These are phyloP conservation scores for Haliaeetus leucogaster DNA, from an alignment of 2,113 vertebrate species.

Conservation along the genomic window DNA sequence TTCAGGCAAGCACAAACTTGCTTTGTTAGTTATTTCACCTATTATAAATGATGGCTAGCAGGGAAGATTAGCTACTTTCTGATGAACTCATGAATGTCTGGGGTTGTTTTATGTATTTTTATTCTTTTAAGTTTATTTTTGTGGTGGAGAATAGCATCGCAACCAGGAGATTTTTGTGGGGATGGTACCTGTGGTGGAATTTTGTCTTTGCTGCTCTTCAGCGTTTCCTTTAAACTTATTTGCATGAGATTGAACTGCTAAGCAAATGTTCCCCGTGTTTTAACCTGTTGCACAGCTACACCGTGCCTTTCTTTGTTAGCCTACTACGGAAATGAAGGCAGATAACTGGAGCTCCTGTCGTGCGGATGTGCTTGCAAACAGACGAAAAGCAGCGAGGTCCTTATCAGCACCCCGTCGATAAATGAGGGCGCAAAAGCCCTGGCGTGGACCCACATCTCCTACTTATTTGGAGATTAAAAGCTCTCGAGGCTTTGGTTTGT, in stretches of 20 bases:
- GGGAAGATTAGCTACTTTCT: neutral
- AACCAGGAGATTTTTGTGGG: neutral
- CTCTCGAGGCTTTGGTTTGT: constrained; percentile 39
- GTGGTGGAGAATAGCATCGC: neutral
- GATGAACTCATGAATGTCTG: neutral
- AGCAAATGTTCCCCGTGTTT: neutral
- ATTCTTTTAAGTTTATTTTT: neutral
- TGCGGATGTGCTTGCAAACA: accelerated
- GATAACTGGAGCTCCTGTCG: neutral
- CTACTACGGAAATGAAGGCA: neutral
- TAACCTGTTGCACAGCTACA: neutral
- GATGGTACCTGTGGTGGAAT: neutral
- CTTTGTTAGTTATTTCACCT: neutral
- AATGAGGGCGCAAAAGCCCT: neutral
- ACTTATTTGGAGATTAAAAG: neutral
- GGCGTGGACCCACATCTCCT: neutral
- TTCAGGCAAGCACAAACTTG: neutral
- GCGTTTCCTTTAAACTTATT: neutral
- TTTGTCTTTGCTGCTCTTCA: neutral
- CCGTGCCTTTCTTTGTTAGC: neutral
- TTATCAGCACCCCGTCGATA: neutral
- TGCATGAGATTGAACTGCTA: neutral
- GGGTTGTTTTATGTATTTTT: neutral
- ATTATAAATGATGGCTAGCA: neutral
- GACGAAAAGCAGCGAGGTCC: neutral